Evolutionary conservation across 2,797 vertebrate species (phyloP).

Genomic region (Acrossocheilus fasciatus): DNA sequence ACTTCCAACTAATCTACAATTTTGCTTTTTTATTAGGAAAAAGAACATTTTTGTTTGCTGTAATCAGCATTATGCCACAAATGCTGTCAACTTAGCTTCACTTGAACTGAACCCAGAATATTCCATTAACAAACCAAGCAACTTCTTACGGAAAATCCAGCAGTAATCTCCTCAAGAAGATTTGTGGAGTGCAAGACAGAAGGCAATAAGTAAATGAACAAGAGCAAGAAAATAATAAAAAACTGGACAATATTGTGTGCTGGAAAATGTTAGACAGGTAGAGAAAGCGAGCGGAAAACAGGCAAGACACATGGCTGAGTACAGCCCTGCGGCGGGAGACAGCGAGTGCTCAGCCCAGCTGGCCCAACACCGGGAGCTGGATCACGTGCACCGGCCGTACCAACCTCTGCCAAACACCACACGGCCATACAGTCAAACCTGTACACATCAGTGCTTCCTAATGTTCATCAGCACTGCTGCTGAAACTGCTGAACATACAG

Average conservation of each 20-base stretch:
- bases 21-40: neutral
- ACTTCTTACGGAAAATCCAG: conserved; percentile 50
- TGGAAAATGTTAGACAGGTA: neutral
- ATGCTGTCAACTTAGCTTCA: neutral
- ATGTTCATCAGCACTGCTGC: neutral
- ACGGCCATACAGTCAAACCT: neutral
- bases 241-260: neutral
- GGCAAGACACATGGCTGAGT: neutral
- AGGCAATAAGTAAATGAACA: neutral
- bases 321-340: neutral
- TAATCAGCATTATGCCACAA: neutral
- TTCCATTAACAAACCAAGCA: neutral
- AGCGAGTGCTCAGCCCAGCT: neutral
- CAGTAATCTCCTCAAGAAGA: conserved; percentile 70
- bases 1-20: neutral
- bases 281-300: neutral
- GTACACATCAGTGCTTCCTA: neutral
- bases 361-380: neutral
- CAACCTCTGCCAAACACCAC: conserved; percentile 50
- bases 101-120: neutral
- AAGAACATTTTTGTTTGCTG: neutral
- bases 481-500: neutral
- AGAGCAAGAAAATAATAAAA: conserved; percentile 8
- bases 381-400: conserved; percentile 53
- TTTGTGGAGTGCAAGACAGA: conserved; percentile 44